Evolutionary conservation across 1,140 invertebrate species (phyloP), one percentile per base, ranked within the genome.

Genomic region (Heliothis subflexa): DNA sequence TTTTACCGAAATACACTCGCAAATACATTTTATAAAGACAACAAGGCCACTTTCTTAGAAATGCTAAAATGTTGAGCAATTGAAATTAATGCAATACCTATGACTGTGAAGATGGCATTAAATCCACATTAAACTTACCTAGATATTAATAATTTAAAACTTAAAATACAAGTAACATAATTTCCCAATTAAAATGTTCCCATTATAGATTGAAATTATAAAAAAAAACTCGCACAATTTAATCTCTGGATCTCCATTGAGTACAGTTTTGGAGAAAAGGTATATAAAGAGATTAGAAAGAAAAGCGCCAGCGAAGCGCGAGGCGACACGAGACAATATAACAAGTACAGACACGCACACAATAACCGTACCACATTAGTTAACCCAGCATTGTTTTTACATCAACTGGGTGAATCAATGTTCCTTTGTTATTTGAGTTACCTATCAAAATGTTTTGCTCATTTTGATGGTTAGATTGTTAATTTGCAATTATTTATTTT

Each of bases 271-370:
- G 57, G 47, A 50, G 47, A 59, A 40, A 45, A 16, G n/a, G 21
- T 62, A 0, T 59, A 3, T 18, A 49, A n/a, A 75, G 54, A 75
- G 47, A 64, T 64, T 49, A 40, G 40, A n/a, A 78, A 52, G 13
- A 54, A 55, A 81, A 85, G 86, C 83, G 79, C 83, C 88, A 91
- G 89, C 89, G 80, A 93, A 93, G 91, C 91, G 81, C 87, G 74
- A 86, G 85, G 86, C 87, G 80, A 83, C 84, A 89, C 89, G 86
- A 74, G 84, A 88, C 82, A 88, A 61, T 49, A 71, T 79, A 80
- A 87, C 85, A 89, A 85, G 84, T 83, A 76, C 62, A 80, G 73
- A 83, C 72, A 85, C 81, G 83, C 86, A 90, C 86, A 94, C 86
- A 89, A 88, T 85, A 86, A 88, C 88, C 85, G 89, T 85, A 89